A percentile compares a stretch with the other conserved stretches of the same genome.
Evolutionary conservation across 1,140 invertebrate genomes (phyloP).

Genomic region (Drosophila funebris): DNA sequence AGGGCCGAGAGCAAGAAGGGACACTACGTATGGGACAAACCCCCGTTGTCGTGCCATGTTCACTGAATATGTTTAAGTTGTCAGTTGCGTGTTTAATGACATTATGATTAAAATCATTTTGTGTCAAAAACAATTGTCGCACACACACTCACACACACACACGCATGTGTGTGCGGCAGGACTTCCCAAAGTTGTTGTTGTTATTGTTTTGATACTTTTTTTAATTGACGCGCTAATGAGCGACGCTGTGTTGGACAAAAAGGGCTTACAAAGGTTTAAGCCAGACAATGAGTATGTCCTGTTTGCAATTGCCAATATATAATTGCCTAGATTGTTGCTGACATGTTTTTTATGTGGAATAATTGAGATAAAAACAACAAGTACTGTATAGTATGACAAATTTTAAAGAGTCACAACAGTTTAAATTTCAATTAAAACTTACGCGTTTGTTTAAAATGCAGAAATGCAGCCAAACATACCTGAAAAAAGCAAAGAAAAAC

Average conservation of each 20-base stretch:
- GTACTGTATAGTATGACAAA: not conserved
- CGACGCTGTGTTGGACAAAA: slow-evolving; percentile 39
- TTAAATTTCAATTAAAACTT: not conserved
- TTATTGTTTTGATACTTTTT: slow-evolving; percentile 43
- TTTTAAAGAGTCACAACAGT: not conserved
- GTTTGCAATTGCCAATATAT: slow-evolving; percentile 6
- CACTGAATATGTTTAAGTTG: slow-evolving; percentile 50
- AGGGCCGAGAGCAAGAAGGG: not conserved
- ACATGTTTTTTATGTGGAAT: slow-evolving; percentile 8
- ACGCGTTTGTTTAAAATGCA: not conserved
- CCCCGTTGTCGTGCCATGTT: slow-evolving; percentile 40
- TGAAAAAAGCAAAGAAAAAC: slow-evolving; percentile 20
- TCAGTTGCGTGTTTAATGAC: slow-evolving; percentile 77
- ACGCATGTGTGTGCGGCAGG: slow-evolving; percentile 15
- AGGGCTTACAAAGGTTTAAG: slow-evolving; percentile 25
- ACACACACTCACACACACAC: slow-evolving; percentile 27
- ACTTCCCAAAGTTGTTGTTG: slow-evolving; percentile 31
- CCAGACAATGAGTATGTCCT: slow-evolving; percentile 3
- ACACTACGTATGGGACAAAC: not conserved
- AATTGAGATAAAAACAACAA: not conserved
- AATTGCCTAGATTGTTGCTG: slow-evolving; percentile 51
- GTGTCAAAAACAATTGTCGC: slow-evolving; percentile 78
- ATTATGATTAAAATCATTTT: slow-evolving; percentile 82
- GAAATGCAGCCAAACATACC: slow-evolving; percentile 30
- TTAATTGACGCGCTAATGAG: slow-evolving; percentile 61